These are phyloP conservation scores for Mus minutoides DNA, from an alignment of 2,797 vertebrate species.

Conservation along the genomic window DNA sequence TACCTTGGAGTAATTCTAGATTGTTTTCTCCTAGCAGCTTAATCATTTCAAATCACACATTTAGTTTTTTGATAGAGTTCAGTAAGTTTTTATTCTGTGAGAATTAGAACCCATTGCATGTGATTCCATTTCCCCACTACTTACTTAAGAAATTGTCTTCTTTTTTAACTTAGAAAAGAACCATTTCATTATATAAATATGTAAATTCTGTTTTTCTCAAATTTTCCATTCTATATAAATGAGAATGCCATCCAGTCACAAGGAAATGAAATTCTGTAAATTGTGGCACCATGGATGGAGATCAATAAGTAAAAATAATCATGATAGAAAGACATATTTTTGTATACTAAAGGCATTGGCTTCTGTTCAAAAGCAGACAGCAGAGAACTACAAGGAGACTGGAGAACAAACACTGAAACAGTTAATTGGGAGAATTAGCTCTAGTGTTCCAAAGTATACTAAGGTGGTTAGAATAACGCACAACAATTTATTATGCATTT, in stretches of 20 bases:
- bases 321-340: not conserved
- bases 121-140: not conserved
- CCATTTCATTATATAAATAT: not conserved
- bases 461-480: not conserved
- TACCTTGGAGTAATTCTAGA: not conserved
- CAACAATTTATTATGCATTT: not conserved
- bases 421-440: not conserved
- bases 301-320: not conserved
- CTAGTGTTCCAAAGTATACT: not conserved
- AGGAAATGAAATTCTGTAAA: not conserved
- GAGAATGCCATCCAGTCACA: not conserved
- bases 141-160: not conserved
- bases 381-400: not conserved
- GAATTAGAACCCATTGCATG: not conserved
- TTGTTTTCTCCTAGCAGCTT: not conserved
- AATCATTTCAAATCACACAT: not conserved
- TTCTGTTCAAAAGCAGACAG: not conserved
- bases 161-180: not conserved
- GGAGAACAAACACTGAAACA: not conserved
- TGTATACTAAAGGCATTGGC: not conserved
- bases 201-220: not conserved
- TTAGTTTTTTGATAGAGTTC: not conserved
- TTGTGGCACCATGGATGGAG: not conserved
- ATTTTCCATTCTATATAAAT: not conserved
- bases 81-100: not conserved